A percentile compares a stretch with the other conserved stretches of the same genome.
Conservation (phyloP, 2,113 vertebrate genomes). For the Oreochromis tanganicae region DNA sequence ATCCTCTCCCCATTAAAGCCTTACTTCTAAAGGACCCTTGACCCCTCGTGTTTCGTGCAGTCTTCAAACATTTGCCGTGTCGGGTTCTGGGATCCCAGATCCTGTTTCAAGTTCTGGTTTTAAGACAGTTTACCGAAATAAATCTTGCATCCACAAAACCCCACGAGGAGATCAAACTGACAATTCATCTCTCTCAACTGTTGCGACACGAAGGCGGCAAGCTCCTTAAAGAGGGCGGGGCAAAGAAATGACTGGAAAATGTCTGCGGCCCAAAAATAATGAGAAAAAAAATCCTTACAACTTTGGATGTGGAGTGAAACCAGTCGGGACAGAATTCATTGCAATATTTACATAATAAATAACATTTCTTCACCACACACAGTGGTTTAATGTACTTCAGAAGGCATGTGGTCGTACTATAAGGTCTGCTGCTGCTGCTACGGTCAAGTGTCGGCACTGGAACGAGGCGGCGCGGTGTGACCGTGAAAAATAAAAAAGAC, state of each 20-base stretch:
- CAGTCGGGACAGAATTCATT: slow-evolving; percentile 11
- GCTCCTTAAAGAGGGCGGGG: not conserved
- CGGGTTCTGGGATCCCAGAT: not conserved
- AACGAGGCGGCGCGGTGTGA: slow-evolving; percentile 63
- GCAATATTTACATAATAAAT: slow-evolving; percentile 65
- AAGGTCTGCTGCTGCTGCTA: slow-evolving; percentile 45
- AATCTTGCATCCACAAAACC: not conserved
- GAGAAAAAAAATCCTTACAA: not conserved
- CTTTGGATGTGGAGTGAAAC: slow-evolving; percentile 64
- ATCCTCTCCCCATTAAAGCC: not conserved
- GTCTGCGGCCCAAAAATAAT: not conserved
- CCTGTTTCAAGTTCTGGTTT: not conserved
- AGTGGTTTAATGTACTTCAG: slow-evolving; percentile 75
- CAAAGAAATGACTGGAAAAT: not conserved
- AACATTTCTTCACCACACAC: slow-evolving; percentile 38
- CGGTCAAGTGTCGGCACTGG: slow-evolving; percentile 71
- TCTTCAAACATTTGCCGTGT: not conserved
- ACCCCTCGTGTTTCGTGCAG: not conserved
- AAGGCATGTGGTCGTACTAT: slow-evolving; percentile 74
- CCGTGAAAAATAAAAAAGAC: not conserved
- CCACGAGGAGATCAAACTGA: not conserved
- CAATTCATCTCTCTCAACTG: not conserved
- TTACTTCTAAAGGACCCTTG: not conserved
- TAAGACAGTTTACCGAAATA: not conserved
- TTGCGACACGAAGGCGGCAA: not conserved